Percentiles rank a stretch among this genome's conserved stretches.
Evolutionary conservation across 2,113 vertebrate species (phyloP).

Genomic region (Leptobrachium leishanense): DNA sequence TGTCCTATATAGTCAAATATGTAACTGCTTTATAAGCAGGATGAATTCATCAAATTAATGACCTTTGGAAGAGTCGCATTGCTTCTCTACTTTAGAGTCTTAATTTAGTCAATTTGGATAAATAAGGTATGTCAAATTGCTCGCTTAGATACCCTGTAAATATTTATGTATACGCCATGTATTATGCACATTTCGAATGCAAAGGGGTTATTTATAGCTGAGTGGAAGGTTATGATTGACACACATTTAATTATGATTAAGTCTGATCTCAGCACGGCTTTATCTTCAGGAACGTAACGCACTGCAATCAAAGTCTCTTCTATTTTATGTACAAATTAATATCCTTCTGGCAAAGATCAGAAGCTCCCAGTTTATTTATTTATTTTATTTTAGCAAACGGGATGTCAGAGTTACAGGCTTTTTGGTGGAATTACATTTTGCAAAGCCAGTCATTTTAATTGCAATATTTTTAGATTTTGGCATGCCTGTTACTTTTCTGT

Average conservation of each 20-base stretch:
- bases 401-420: slow-evolving; percentile 1
- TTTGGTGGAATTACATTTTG: slow-evolving; percentile 12
- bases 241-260: slow-evolving; percentile 50
- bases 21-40: background rate
- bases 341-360: slow-evolving; percentile 41
- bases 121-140: slow-evolving; percentile 38
- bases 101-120: slow-evolving; percentile 36
- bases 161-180: slow-evolving; percentile 35
- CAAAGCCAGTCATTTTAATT: slow-evolving; percentile 18
- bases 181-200: slow-evolving; percentile 38
- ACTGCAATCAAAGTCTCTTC: slow-evolving; percentile 36
- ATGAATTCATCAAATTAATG: background rate
- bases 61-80: slow-evolving; percentile 12
- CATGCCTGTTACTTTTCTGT: too few relatives aligned
- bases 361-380: slow-evolving; percentile 11
- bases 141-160: slow-evolving; percentile 27
- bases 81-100: slow-evolving; percentile 5
- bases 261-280: slow-evolving; percentile 38
- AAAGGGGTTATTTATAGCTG: slow-evolving; percentile 40
- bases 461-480: slow-evolving; percentile 8
- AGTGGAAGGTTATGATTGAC: slow-evolving; percentile 39
- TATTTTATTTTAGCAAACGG: background rate
- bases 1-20: background rate
- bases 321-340: slow-evolving; percentile 48
- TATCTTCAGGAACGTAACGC: slow-evolving; percentile 38